Percentiles rank a stretch among this genome's conserved stretches.
These are phyloP conservation scores for Numida meleagris DNA, from an alignment of 2,113 vertebrate genomes.

Conservation along the genomic window DNA sequence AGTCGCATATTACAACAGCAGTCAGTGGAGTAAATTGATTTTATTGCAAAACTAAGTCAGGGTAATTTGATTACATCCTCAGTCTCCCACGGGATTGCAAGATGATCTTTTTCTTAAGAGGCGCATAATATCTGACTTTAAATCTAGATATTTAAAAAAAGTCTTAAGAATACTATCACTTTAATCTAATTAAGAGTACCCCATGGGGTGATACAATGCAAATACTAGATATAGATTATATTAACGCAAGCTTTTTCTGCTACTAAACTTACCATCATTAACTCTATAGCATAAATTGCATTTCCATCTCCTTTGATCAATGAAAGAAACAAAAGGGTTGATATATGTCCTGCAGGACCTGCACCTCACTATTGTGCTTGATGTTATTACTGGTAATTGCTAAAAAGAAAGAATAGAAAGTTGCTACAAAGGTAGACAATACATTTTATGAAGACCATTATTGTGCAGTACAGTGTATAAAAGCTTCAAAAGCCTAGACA, in stretches of 20 bases:
- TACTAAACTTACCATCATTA: constrained; percentile 87
- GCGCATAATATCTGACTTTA: background rate
- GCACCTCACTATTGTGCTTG: constrained; percentile 95
- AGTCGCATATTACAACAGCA: background rate
- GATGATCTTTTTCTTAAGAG: background rate
- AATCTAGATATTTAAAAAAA: background rate
- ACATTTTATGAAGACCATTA: background rate
- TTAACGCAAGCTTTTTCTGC: background rate
- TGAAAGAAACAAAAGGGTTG: constrained; percentile 97
- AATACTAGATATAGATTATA: background rate
- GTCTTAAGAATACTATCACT: background rate
- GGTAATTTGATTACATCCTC: background rate
- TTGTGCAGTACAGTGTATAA: background rate
- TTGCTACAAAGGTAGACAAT: background rate
- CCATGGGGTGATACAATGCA: background rate
- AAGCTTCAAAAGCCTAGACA: background rate
- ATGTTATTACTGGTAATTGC: constrained; percentile 97
- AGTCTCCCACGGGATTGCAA: background rate
- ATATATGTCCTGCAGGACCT: constrained; percentile 96
- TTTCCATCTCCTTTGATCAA: constrained; percentile 97
- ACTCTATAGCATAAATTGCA: constrained; percentile 97
- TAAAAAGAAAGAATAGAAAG: constrained; percentile 62
- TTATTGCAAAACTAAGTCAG: background rate
- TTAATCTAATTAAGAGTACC: background rate
- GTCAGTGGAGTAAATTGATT: background rate